Evolutionary conservation across 1,140 invertebrate species (phyloP), one percentile per base, ranked within the genome.

Genomic region (Reticulitermes speratus): DNA sequence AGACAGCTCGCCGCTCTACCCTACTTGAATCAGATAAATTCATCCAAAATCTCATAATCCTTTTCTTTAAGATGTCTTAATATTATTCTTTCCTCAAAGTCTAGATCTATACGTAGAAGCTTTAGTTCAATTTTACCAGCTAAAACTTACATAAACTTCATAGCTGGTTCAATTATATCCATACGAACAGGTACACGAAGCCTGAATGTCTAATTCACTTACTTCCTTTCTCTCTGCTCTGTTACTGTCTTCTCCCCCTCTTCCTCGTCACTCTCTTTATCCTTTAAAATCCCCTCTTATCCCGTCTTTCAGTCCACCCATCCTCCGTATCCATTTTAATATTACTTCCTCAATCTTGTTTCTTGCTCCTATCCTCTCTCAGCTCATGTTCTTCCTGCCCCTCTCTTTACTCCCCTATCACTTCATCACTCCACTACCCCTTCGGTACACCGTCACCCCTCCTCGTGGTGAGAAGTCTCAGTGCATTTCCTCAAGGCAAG

Each of bases 291-390:
- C 55, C 59, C 59, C 21, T 65, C 59, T 65, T 65, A 65, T 65
- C 59, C 59, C 21, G 59, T 59, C 55, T 59, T 59, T 8, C 21
- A 59, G 55, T 59, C 55, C 14, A 23, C 59, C 59, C 59, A 65
- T 65, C 59, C 14, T 23, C 59, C 7, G 59, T 65, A 65, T 65
- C 59, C 59, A 65, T 65, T 65, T 65, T 65, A 65, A 65, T 65
- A 65, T 65, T n/a, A 65, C 59, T 65, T 65, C 59, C 59, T 65
- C 59, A 65, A 65, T 65, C 59, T 65, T 65, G 59, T 65, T 65
- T 65, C 59, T 65, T 65, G 16, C 19, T 19, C 21, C 21, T 11
- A 65, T n/a, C 59, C 21, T 65, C 59, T 65, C 19, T 65, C 25
- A 19, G 21, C 21, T 65, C 59, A 19, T 65, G 59, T 65, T 65